phyloP scores from a whole-genome alignment of 1,140 invertebrate genomes.

The Lordiphosa mommai region DNA sequence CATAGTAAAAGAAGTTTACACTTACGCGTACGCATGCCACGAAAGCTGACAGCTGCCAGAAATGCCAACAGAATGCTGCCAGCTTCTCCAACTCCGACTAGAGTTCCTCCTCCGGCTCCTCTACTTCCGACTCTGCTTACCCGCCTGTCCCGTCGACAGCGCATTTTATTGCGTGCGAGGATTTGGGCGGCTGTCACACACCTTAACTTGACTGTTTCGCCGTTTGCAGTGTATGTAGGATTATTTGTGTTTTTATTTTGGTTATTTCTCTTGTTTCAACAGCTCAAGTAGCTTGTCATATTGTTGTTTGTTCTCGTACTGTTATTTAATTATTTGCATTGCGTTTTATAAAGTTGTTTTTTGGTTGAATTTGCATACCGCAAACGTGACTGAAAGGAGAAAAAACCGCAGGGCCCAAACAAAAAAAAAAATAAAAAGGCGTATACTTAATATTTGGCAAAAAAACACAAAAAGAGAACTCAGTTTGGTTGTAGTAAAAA shows the following conservation, averaged over 20 bases:
- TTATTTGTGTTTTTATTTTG: constrained; percentile 16
- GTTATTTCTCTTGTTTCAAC: constrained; percentile 37
- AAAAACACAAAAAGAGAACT: constrained; percentile 26
- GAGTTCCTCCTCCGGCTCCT: constrained; percentile 7
- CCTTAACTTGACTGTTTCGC: constrained; percentile 27
- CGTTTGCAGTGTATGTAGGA: constrained; percentile 3
- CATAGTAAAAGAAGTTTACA: constrained; percentile 66
- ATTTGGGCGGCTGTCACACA: constrained; percentile 59
- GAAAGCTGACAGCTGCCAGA: constrained; percentile 74
- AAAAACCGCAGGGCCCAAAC: constrained; percentile 19
- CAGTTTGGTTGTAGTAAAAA: constrained; percentile 17
- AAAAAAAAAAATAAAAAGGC: background rate
- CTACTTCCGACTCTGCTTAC: background rate
- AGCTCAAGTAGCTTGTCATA: constrained; percentile 52
- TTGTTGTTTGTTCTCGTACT: constrained; percentile 32
- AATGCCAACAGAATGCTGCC: constrained; percentile 60
- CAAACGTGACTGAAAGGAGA: constrained; percentile 12
- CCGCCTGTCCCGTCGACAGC: constrained; percentile 38
- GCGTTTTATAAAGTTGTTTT: constrained; percentile 36
- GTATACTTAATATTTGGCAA: constrained; percentile 43
- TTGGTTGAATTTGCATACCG: constrained; percentile 49
- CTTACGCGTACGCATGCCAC: constrained; percentile 65
- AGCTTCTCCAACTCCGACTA: constrained; percentile 30
- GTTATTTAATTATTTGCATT: constrained; percentile 67
- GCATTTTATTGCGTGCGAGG: constrained; percentile 65